These are phyloP conservation scores for Myoxocephalus aenaeus DNA, from an alignment of 2,797 vertebrate genomes.

Conservation along the genomic window DNA sequence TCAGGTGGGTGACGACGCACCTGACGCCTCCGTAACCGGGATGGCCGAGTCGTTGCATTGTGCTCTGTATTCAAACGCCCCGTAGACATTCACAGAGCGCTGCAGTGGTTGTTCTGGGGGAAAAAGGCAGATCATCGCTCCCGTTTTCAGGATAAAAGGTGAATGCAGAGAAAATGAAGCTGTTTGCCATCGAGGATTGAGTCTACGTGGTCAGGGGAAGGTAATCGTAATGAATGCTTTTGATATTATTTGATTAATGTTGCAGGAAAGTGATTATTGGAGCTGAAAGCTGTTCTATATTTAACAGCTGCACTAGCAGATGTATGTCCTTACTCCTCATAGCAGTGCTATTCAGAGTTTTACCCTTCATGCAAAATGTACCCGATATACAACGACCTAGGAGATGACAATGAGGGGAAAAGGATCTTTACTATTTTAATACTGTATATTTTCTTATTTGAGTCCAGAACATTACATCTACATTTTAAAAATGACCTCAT, in stretches of 20 bases:
- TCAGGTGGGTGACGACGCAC: no score
- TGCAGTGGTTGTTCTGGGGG: neutral
- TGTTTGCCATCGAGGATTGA: neutral
- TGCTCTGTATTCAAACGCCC: slow-evolving; percentile 69
- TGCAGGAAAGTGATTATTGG: neutral
- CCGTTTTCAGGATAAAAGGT: neutral
- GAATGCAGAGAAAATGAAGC: neutral
- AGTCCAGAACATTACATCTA: neutral
- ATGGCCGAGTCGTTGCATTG: slow-evolving; percentile 41
- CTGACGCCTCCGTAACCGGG: slow-evolving; percentile 12
- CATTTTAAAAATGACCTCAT: neutral
- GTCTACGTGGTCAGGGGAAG: slow-evolving; percentile 16
- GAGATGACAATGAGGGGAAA: neutral
- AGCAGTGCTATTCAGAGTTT: neutral
- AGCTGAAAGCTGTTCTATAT: accelerated
- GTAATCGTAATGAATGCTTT: slow-evolving; percentile 14
- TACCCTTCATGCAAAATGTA: neutral
- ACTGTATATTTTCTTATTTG: neutral
- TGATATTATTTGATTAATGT: neutral
- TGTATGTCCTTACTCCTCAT: neutral
- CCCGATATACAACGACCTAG: no score
- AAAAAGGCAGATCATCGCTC: neutral
- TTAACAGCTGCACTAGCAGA: neutral
- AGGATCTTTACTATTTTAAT: neutral
- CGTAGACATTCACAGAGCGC: slow-evolving; percentile 7